Evolutionary conservation across 1,140 invertebrate species (phyloP), one percentile per base, ranked within the genome.

Genomic region (Agrilus planipennis): DNA sequence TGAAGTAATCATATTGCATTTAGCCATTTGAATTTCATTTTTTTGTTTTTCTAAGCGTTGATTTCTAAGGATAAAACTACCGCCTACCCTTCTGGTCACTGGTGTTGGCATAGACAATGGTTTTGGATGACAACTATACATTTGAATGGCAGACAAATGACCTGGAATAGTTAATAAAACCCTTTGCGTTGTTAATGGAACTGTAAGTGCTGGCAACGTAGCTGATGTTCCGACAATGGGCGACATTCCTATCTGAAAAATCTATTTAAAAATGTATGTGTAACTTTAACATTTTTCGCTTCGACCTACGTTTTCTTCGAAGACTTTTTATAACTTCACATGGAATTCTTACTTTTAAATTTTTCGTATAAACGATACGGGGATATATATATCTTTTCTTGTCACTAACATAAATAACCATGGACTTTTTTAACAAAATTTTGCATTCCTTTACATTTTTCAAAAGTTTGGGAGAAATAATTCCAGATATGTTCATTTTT

Each of bases 111-210:
- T 39, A 7, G 42, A 34, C 17, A 49, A 21, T 2, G 47, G 47
- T 39, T 49, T 49, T 0, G 47, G 47, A 30, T 46, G 42, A 2
- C 14, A 29, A 10, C 44, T 39, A 39, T 42, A 49, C 36, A 40
- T 34, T 9, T 36, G 35, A 12, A 34, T 28, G 31, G 18, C 37
- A 11, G 20, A 29, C 3, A 14, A 39, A 28, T 42, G 30, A 5
- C 28, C 37, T 20, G 45, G 45, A 22, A 47, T 47, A 12, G 45
- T 44, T 30, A 47, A 41, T 12, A 44, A 41, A 20, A 47, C 30
- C n/a, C 41, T 41, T 27, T 47, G 45, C 14, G 45, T 44, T 10
- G 45, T 32, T 12, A 47, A 22, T 25, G 41, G 44, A 4, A 39
- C 39, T 35, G 34, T 39, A 19, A 44, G 34, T 29, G 31, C 31